Base-by-base conservation (phyloP, 1,140 invertebrate species). In the Drosophila micromelanica region DNA sequence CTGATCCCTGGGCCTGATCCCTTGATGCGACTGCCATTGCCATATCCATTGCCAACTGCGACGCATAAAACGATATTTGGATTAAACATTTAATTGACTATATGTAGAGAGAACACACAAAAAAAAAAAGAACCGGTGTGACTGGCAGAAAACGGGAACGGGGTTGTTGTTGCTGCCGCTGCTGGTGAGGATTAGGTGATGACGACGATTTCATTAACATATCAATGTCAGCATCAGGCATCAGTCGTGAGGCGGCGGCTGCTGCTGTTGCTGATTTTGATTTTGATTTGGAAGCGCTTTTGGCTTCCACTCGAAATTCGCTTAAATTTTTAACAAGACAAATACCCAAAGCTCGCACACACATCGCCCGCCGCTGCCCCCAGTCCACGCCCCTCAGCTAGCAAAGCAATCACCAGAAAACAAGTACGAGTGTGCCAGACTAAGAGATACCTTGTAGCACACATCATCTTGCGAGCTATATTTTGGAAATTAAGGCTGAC, bases 251-350 rank as follows among this genome's bases (percentile, higher is more conserved):
- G n/a, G 42, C 72, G 32, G 37, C 30, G 13, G 54, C 57, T 55
- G 38, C 30, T 71, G 54, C 42, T 32, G 27, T 6, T 27, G 27
- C 27, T 27, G 27, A 6, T 27, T 5, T 59, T 71, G 61, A 52
- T 76, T 61, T 37, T 45, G 45, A 55, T 48, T 68, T 64, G 7
- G 32, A 35, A 64, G 35, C 54, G 65, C 57, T 69, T 61, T 51
- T 84, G 80, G 80, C 80, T 87, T 81, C 67, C 60, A 60, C 70
- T 46, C 64, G 72, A 87, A 87, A 87, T 89, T 87, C 82, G 82
- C 82, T 87, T 87, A 87, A 87, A 87, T 87, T 87, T 87, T 89
- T 87, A 87, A 87, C 82, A 87, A 87, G 78, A 73, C 82, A 87
- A 87, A 87, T 87, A 87, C 78, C 75, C 82, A 87, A 87, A 87